Evolutionary conservation across 2,888 invertebrate species (phyloP).

Genomic region (Petrolisthes manimaculis): DNA sequence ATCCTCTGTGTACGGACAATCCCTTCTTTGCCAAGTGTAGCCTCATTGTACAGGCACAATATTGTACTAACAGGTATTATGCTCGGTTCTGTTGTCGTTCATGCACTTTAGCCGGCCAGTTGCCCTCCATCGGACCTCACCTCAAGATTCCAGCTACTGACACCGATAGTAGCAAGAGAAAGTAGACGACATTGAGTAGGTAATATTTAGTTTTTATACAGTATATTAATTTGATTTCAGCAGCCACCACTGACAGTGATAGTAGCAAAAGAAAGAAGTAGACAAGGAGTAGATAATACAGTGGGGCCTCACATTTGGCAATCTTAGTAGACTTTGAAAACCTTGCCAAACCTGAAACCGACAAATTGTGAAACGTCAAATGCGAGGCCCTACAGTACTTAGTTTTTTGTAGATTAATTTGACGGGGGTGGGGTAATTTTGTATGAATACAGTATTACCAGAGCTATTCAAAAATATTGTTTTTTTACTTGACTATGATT

Average conservation of each 20-base stretch:
- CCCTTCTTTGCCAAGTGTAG: constrained; percentile 89
- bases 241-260: no score
- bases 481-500: no score
- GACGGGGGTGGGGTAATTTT: no score
- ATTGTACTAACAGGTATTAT: constrained; percentile 85
- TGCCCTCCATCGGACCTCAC: constrained; percentile 74
- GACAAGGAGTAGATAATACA: neutral
- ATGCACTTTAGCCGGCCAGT: constrained; percentile 87
- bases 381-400: no score
- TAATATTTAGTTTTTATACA: neutral
- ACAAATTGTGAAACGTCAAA: no score
- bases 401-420: no score
- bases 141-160: constrained; percentile 68
- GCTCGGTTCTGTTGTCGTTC: constrained; percentile 92
- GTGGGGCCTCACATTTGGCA: no score
- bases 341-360: no score
- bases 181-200: neutral
- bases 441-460: no score
- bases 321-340: no score
- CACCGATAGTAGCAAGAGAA: constrained; percentile 29
- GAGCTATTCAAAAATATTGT: no score
- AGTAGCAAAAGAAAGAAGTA: neutral
- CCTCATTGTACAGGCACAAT: constrained; percentile 85
- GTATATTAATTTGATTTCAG: neutral
- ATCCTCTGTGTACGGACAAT: constrained; percentile 87